Conservation (phyloP, 2,113 vertebrate genomes). For the Haplochromis burtoni region DNA sequence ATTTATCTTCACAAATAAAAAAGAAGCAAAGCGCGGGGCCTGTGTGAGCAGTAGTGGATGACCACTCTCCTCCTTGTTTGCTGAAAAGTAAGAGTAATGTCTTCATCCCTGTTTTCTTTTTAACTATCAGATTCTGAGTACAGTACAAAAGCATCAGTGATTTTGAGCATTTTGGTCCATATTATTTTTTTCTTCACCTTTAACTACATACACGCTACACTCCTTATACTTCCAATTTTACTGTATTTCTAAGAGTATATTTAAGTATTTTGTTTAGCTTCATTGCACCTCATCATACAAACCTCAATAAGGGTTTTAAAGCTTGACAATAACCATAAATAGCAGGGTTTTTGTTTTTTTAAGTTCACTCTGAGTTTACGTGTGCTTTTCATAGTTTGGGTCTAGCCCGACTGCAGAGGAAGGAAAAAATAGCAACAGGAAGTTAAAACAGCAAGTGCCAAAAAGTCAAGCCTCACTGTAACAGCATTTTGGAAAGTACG, state of each 20-base stretch:
- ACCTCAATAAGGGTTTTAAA: background rate
- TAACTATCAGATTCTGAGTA: background rate
- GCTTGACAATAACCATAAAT: background rate
- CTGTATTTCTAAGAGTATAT: background rate
- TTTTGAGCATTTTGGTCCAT: background rate
- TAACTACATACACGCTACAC: background rate
- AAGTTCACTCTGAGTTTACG: background rate
- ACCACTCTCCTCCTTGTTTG: background rate
- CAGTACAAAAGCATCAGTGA: background rate
- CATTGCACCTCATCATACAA: background rate
- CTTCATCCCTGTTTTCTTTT: background rate
- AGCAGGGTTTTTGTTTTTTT: background rate
- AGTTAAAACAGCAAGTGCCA: background rate
- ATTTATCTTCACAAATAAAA: background rate
- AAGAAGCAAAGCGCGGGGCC: background rate
- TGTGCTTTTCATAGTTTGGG: background rate
- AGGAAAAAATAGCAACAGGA: background rate
- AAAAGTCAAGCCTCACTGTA: background rate
- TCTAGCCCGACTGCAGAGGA: background rate
- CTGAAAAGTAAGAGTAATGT: background rate
- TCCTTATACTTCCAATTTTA: background rate
- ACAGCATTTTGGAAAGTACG: background rate
- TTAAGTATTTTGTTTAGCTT: background rate
- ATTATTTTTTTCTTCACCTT: background rate
- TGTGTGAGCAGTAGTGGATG: background rate